A percentile compares a stretch with the other conserved stretches of the same genome.
Conservation (phyloP, 1,140 invertebrate species). For the Drosophila repleta region DNA sequence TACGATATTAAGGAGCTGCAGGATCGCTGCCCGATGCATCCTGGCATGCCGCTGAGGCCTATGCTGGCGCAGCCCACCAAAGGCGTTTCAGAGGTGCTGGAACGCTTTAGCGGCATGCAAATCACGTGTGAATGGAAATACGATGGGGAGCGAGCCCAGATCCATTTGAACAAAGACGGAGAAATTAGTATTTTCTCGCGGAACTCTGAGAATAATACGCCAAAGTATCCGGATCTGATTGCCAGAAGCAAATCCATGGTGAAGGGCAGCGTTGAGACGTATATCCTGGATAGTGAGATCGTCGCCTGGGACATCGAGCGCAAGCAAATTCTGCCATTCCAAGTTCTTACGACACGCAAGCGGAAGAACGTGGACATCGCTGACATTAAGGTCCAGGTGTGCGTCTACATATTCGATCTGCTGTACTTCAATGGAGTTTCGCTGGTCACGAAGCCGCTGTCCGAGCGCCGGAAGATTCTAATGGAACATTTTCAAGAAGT, state of each 20-base stretch:
- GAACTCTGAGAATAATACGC: constrained; percentile 99
- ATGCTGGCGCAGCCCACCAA: constrained; percentile 99
- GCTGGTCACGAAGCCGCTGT: constrained; percentile 92
- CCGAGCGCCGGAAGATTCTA: constrained; percentile 90
- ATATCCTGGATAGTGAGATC: constrained; percentile 98
- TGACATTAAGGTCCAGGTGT: constrained; percentile 98
- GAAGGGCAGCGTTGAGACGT: constrained; percentile 89
- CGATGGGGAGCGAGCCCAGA: constrained; percentile 99
- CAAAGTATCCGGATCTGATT: constrained; percentile 99
- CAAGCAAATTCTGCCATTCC: constrained; percentile 98
- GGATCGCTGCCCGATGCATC: constrained; percentile 93
- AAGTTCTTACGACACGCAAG: constrained; percentile 97
- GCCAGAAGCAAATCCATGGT: constrained; percentile 87
- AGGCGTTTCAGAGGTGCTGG: constrained; percentile 95
- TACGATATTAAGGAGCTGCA: constrained; percentile 92
- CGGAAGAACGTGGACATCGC: constrained; percentile 95
- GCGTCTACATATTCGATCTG: constrained; percentile 99
- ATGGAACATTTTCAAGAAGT: constrained; percentile 90
- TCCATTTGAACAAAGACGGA: constrained; percentile 90
- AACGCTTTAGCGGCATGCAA: constrained; percentile 94
- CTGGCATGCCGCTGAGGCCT: constrained; percentile 97
- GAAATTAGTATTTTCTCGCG: constrained; percentile 94
- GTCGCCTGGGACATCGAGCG: constrained; percentile 97
- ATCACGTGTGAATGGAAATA: constrained; percentile 99
- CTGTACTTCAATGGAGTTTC: constrained; percentile 96